Conservation (phyloP, 1,140 invertebrate species). For the Pseudachorutes palmiensis region DNA sequence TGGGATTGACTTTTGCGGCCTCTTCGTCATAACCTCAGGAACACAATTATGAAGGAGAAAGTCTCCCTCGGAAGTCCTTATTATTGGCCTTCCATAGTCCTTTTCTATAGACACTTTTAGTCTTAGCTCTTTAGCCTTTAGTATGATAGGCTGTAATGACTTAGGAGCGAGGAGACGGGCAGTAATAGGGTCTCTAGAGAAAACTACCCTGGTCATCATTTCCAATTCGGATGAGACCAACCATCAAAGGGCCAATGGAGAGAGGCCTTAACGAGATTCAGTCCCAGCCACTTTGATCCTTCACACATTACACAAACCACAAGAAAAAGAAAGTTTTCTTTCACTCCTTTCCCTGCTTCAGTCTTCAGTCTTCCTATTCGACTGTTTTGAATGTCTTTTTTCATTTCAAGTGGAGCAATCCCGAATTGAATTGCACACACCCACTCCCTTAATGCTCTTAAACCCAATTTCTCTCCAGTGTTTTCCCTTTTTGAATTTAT, state of each 20-base stretch:
- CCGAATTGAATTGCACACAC: background rate
- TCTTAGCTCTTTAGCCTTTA: background rate
- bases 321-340: too few relatives aligned
- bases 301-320: too few relatives aligned
- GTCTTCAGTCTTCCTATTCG: constrained; percentile 20
- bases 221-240: constrained; percentile 27
- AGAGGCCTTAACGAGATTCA: constrained; percentile 22
- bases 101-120: background rate
- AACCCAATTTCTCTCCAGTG: background rate
- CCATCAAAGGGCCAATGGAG: too few relatives aligned
- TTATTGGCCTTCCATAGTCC: background rate
- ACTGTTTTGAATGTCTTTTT: constrained; percentile 10
- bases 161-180: background rate
- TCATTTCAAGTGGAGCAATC: too few relatives aligned
- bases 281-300: constrained; percentile 27
- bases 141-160: background rate
- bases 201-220: constrained; percentile 19
- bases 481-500: background rate
- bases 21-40: background rate
- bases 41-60: constrained; percentile 16
- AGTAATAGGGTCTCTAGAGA: constrained; percentile 8
- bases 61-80: background rate
- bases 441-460: background rate
- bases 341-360: too few relatives aligned
- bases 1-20: constrained; percentile 14